These are phyloP conservation scores for Campaea margaritaria DNA, from an alignment of 2,888 invertebrate species.

Conservation along the genomic window DNA sequence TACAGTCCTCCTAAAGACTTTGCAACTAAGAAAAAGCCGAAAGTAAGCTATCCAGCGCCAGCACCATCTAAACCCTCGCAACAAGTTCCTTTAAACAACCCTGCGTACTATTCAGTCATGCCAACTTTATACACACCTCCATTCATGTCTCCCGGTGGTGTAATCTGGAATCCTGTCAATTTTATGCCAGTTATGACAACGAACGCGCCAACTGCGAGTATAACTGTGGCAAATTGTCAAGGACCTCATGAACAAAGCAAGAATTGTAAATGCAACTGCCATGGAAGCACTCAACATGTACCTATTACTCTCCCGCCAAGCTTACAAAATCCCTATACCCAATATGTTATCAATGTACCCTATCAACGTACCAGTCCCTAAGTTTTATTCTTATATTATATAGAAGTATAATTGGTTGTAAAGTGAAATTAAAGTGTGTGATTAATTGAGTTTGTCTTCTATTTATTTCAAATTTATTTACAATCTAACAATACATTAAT, in stretches of 20 bases:
- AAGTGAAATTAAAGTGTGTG: not conserved
- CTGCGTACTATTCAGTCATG: slow-evolving; percentile 46
- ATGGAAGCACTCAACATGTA: slow-evolving; percentile 37
- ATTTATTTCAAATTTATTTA: not conserved
- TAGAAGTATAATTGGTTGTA: not conserved
- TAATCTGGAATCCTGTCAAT: slow-evolving; percentile 64
- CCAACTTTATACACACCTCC: slow-evolving; percentile 56
- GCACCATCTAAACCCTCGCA: slow-evolving; percentile 12
- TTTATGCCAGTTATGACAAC: slow-evolving; percentile 50
- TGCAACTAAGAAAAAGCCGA: slow-evolving; percentile 15
- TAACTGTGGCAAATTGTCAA: slow-evolving; percentile 33
- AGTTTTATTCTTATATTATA: slow-evolving; percentile 9
- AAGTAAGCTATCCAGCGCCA: not conserved
- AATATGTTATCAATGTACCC: slow-evolving; percentile 61
- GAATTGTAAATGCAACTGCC: slow-evolving; percentile 63
- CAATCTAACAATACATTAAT: too few relatives aligned
- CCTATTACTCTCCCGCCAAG: slow-evolving; percentile 42
- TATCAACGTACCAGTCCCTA: slow-evolving; percentile 33
- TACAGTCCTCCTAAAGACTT: slow-evolving; percentile 10
- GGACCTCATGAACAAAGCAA: slow-evolving; percentile 40
- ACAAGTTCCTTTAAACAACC: slow-evolving; percentile 26
- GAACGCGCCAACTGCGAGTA: slow-evolving; percentile 35
- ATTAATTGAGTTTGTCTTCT: not conserved
- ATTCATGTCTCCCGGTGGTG: slow-evolving; percentile 50
- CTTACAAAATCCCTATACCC: slow-evolving; percentile 44